Evolutionary conservation across 2,113 vertebrate species (phyloP).

Genomic region (Passer montanus): DNA sequence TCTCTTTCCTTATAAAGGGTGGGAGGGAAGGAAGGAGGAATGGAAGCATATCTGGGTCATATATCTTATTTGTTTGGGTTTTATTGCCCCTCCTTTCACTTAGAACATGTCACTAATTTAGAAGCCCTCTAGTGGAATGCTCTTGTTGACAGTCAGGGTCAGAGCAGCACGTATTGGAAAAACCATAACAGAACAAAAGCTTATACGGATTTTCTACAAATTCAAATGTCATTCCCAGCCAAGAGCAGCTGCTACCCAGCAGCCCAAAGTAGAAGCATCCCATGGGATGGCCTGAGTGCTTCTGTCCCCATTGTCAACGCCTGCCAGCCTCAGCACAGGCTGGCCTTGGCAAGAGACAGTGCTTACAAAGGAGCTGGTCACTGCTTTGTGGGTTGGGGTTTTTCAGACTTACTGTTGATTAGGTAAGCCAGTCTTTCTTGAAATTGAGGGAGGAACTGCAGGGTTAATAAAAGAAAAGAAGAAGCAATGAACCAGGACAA

Average conservation of each 20-base stretch:
- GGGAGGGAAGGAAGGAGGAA: background rate
- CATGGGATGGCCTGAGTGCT: background rate
- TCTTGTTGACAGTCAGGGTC: background rate
- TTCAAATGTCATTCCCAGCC: background rate
- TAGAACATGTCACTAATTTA: background rate
- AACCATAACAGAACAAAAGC: background rate
- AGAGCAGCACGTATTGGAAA: background rate
- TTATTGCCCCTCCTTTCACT: background rate
- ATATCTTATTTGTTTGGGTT: background rate
- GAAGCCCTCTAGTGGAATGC: background rate
- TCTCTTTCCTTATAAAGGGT: background rate
- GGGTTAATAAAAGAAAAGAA: background rate
- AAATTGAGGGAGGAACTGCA: background rate
- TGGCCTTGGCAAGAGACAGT: background rate
- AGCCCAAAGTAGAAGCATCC: background rate
- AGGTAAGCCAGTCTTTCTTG: background rate
- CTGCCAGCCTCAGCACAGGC: background rate
- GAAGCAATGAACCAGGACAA: background rate
- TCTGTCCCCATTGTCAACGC: rapidly evolving
- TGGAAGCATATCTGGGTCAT: background rate
- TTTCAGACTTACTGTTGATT: background rate
- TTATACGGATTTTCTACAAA: background rate
- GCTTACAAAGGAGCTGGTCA: background rate
- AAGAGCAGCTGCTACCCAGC: background rate
- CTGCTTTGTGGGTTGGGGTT: background rate